Evolutionary conservation across 2,113 vertebrate genomes (phyloP).

Genomic region (Recurvirostra avosetta): DNA sequence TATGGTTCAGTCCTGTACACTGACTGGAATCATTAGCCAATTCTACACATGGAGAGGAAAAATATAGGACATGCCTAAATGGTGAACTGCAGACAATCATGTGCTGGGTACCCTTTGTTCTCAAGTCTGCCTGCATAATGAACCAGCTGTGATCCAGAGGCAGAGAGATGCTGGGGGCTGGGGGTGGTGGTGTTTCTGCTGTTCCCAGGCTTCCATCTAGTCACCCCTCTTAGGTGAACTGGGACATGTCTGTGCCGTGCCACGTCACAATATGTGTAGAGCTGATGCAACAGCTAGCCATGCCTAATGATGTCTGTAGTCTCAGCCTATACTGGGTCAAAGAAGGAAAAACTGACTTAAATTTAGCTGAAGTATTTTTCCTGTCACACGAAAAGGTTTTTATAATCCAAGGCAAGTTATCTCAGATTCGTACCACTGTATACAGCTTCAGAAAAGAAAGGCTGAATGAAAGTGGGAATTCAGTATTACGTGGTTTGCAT

Average conservation of each 20-base stretch:
- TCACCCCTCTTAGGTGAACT: not conserved
- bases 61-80: not conserved
- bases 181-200: not conserved
- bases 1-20: not conserved
- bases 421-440: not conserved
- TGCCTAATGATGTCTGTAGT: not conserved
- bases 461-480: not conserved
- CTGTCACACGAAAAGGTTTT: not conserved
- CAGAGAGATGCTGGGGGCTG: not conserved
- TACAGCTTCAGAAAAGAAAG: not conserved
- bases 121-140: not conserved
- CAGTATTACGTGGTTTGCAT: not conserved
- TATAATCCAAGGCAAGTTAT: not conserved
- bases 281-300: not conserved
- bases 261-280: not conserved
- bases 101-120: constrained; percentile 17
- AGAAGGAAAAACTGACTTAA: not conserved
- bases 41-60: not conserved
- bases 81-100: not conserved
- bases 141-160: not conserved
- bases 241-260: not conserved
- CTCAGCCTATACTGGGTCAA: not conserved
- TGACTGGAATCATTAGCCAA: not conserved
- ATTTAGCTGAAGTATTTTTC: not conserved
- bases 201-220: not conserved